Conservation (phyloP, 2,797 vertebrate genomes). For the Lacerta viridis region DNA sequence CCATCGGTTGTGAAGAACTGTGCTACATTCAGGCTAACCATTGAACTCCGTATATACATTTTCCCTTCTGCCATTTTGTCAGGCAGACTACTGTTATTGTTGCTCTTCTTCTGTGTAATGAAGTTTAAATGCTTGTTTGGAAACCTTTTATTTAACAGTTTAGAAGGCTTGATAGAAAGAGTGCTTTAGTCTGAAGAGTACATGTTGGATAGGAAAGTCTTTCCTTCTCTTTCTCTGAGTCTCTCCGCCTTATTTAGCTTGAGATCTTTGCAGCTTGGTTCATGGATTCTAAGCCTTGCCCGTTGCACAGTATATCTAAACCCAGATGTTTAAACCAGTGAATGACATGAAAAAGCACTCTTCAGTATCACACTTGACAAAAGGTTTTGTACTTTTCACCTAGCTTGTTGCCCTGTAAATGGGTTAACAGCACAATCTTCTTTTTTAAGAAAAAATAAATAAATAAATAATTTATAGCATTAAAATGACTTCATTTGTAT, state of each 20-base stretch:
- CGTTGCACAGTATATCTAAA: conserved; percentile 83
- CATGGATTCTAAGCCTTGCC: conserved; percentile 88
- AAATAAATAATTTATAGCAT: conserved; percentile 90
- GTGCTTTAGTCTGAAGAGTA: conserved; percentile 93
- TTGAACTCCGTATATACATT: conserved; percentile 88
- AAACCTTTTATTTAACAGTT: conserved; percentile 93
- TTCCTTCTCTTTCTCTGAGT: conserved; percentile 86
- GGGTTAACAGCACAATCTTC: conserved; percentile 89
- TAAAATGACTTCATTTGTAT: conserved; percentile 89
- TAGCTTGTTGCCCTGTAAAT: conserved; percentile 84
- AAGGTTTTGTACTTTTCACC: conserved; percentile 89
- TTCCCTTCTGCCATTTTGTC: conserved; percentile 88
- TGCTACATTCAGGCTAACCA: conserved; percentile 89
- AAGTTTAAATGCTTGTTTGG: conserved; percentile 94
- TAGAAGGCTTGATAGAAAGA: conserved; percentile 93
- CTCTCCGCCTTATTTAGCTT: conserved; percentile 88
- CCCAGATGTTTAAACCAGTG: conserved; percentile 84
- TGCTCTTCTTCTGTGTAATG: conserved; percentile 89
- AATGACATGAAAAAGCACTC: conserved; percentile 87
- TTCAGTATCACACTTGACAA: conserved; percentile 85
- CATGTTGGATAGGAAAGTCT: conserved; percentile 89
- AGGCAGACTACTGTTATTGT: conserved; percentile 87
- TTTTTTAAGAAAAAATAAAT: conserved; percentile 59
- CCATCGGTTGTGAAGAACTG: conserved; percentile 90
- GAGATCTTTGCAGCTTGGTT: conserved; percentile 91